A percentile compares a stretch with the other conserved stretches of the same genome.
phyloP scores from a whole-genome alignment of 2,888 invertebrate genomes.

The Hypolimnas misippus region DNA sequence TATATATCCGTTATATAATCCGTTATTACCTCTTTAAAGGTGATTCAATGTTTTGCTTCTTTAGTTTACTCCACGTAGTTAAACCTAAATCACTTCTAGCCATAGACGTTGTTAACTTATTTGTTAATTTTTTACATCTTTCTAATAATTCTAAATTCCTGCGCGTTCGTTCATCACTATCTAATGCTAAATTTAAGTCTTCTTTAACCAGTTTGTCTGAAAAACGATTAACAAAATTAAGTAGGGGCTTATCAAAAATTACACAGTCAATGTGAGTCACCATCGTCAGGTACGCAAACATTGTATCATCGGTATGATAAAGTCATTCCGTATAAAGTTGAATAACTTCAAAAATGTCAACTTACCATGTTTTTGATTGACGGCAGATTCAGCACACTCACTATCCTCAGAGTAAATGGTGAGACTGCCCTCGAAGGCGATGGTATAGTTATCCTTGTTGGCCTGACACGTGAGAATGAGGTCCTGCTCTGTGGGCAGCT shows the following conservation, averaged over 20 bases:
- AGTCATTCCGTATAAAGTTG: slow-evolving; percentile 15
- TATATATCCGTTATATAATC: slow-evolving; percentile 54
- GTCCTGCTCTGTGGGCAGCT: slow-evolving; percentile 91
- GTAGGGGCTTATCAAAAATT: slow-evolving; percentile 54
- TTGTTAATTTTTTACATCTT: slow-evolving; percentile 80
- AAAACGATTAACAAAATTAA: slow-evolving; percentile 55
- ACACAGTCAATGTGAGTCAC: slow-evolving; percentile 58
- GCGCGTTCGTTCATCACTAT: slow-evolving; percentile 82
- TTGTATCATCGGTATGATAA: slow-evolving; percentile 51
- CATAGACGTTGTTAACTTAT: slow-evolving; percentile 89
- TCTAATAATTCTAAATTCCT: slow-evolving; percentile 83
- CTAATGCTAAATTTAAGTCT: slow-evolving; percentile 70
- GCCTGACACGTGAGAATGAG: slow-evolving; percentile 95
- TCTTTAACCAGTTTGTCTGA: slow-evolving; percentile 79
- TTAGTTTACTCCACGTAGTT: slow-evolving; percentile 95
- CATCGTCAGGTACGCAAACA: slow-evolving; percentile 53
- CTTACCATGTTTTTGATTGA: slow-evolving; percentile 81
- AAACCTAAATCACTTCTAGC: slow-evolving; percentile 94
- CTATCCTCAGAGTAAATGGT: slow-evolving; percentile 94
- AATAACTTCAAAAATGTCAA: not conserved
- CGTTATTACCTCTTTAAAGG: slow-evolving; percentile 87
- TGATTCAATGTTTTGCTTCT: slow-evolving; percentile 87
- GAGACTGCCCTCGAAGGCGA: slow-evolving; percentile 95
- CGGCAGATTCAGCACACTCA: slow-evolving; percentile 85
- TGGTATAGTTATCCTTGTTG: slow-evolving; percentile 97